phyloP scores from a whole-genome alignment of 2,113 vertebrate genomes.

The human (Homo sapiens) region GRCh38 chr12:73730001-73730500 shows the following conservation, averaged over 20 bases:
- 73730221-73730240: not conserved
- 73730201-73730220: not conserved
- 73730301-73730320: not conserved
- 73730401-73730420: not conserved
- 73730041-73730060: not conserved
- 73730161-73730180: not conserved
- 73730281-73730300: constrained; percentile 3
- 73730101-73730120: not conserved
- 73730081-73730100: not conserved
- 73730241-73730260: not conserved
- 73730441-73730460: not conserved
- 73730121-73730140: not conserved
- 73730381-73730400: not conserved
- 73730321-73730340: not conserved
- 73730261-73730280: not conserved
- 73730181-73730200: not conserved
- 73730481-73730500: not conserved
- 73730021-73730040: not conserved
- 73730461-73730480: not conserved
- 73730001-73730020: not conserved
- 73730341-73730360: not conserved
- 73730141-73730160: not conserved
- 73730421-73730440: not conserved
- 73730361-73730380: not conserved
- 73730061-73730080: not conserved